phyloP scores from a whole-genome alignment of 2,888 invertebrate genomes.

The Catocala nupta region DNA sequence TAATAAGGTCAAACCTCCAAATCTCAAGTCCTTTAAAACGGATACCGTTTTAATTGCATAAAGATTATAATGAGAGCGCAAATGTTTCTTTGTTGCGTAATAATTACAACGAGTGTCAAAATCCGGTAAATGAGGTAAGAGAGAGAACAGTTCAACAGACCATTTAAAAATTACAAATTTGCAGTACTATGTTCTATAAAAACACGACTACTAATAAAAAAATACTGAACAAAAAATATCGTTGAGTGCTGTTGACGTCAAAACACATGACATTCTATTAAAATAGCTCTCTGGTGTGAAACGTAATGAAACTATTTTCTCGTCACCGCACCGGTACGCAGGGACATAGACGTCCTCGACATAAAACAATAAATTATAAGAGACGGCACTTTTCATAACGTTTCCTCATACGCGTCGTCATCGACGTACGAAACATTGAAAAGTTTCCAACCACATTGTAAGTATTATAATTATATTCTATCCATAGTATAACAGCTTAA shows the following conservation, averaged over 20 bases:
- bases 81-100: too few species aligned
- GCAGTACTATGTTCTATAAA: too few species aligned
- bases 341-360: slow-evolving; percentile 18
- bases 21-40: not conserved
- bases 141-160: too few species aligned
- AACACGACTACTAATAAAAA: too few species aligned
- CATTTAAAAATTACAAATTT: too few species aligned
- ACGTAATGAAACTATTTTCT: slow-evolving; percentile 28
- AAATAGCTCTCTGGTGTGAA: slow-evolving; percentile 27
- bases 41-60: not conserved
- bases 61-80: too few species aligned
- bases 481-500: too few species aligned
- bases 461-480: slow-evolving; percentile 19
- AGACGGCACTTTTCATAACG: slow-evolving; percentile 25
- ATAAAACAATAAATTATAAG: slow-evolving; percentile 28
- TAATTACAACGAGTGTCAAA: too few species aligned
- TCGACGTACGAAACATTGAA: slow-evolving; percentile 51
- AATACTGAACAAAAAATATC: slow-evolving; percentile 4
- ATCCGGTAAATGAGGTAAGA: too few species aligned
- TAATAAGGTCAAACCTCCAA: too few species aligned
- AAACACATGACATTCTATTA: slow-evolving; percentile 29
- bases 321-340: slow-evolving; percentile 7
- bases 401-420: slow-evolving; percentile 30
- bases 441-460: slow-evolving; percentile 41
- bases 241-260: slow-evolving; percentile 17